Evolutionary conservation across 1,140 invertebrate genomes (phyloP), one percentile per base, ranked within the genome.

Genomic region (Orchesella cincta): DNA sequence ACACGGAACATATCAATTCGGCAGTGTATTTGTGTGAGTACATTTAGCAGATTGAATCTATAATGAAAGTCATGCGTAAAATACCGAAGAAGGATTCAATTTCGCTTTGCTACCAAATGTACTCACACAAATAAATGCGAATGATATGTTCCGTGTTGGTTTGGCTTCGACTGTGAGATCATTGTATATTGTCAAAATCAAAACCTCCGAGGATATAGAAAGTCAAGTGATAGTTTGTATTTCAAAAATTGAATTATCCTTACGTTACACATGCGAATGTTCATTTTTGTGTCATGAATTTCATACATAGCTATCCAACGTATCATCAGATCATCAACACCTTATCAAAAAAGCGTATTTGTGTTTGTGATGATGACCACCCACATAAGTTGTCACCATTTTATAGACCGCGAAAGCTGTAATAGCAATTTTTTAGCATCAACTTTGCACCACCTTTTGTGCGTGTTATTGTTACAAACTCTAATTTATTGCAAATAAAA

Each of bases 11-110:
- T 57, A 57, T 57, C n/a, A 57, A 18, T 8, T 3, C n/a, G n/a
- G n/a, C 12, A 12, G n/a, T n/a, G n/a, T n/a, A n/a, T n/a, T n/a
- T n/a, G n/a, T 57, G 8, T 57, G 8, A 12, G 54, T 57, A 5
- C 23, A 18, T 23, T 67, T 29, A 12, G 14, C 62, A 31, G 29
- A 67, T 33, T 31, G 62, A 31, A 67, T 67, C 62, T 31, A 67
- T 33, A 67, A 67, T 67, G 28, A 67, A n/a, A 67, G 8, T 67
- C 31, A 31, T 57, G 54, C 54, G 23, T 57, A 57, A 57, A 57
- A 57, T 18, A 18, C 12, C n/a, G 26, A 12, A 57, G n/a, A 23
- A 5, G 26, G 26, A 57, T 57, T 57, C 54, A 57, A 57, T 57
- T 23, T 18, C 54, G 39, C n/a, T n/a, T n/a, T n/a, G 39, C 5